A percentile compares a stretch with the other conserved stretches of the same genome.
Conservation (phyloP, 2,797 vertebrate genomes). For the Echiichthys vipera region DNA sequence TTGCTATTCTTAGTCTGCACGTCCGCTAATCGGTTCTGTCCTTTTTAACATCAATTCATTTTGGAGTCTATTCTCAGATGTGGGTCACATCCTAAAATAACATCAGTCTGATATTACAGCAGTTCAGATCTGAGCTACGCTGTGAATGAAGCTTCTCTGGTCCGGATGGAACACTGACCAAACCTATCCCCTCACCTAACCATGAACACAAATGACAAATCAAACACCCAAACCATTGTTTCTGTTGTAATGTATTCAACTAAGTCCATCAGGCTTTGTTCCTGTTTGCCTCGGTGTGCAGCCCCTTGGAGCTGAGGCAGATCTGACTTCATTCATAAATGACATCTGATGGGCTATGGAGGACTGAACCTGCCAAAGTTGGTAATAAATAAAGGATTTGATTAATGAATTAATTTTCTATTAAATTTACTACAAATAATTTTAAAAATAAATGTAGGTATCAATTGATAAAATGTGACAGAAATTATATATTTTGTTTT, state of each 20-base stretch:
- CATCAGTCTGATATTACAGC: slow-evolving; percentile 36
- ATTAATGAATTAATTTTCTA: too few species aligned
- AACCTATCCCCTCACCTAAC: neutral
- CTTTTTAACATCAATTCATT: neutral
- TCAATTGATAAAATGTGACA: too few species aligned
- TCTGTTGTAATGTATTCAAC: neutral
- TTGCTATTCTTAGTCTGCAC: neutral
- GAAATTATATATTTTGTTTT: too few species aligned
- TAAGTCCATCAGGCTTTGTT: neutral
- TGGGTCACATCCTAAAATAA: slow-evolving; percentile 10
- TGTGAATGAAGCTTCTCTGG: neutral
- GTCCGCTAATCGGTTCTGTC: neutral
- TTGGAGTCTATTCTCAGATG: slow-evolving; percentile 28
- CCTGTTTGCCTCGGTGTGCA: neutral
- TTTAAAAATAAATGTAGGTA: too few species aligned
- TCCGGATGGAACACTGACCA: too few species aligned
- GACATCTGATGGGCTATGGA: too few species aligned
- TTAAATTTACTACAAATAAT: too few species aligned
- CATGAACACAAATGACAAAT: neutral
- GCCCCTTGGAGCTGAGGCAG: neutral
- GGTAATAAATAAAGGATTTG: too few species aligned
- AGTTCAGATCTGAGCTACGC: neutral
- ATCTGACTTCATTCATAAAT: slow-evolving; percentile 21
- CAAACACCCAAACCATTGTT: neutral
- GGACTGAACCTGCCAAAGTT: too few species aligned